Evolutionary conservation across 64 coral and sea anemone species (phyloP).

Genomic region (Hydrozoanthus tunicans): DNA sequence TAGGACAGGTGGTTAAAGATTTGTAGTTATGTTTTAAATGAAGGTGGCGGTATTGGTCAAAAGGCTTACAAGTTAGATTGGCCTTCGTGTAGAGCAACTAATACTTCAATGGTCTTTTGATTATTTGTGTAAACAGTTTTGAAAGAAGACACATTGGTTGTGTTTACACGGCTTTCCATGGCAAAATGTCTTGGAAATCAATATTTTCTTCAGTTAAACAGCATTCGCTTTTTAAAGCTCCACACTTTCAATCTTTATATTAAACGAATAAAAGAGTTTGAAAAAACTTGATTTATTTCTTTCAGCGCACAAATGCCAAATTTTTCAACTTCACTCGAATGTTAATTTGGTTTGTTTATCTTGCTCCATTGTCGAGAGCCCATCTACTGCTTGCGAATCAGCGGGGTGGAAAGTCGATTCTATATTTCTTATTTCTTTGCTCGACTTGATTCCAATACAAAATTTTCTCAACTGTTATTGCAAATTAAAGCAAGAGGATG

Average conservation of each 20-base stretch:
- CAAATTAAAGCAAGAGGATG: background rate
- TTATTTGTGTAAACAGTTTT: background rate
- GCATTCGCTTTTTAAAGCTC: background rate
- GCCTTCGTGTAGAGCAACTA: background rate
- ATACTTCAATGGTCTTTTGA: background rate
- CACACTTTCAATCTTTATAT: background rate
- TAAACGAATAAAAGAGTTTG: background rate
- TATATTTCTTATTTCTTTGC: background rate
- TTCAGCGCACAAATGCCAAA: too few species aligned
- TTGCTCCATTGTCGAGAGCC: background rate
- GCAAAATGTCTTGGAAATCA: background rate
- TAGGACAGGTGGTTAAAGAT: too few species aligned
- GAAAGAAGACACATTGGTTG: background rate
- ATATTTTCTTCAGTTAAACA: background rate
- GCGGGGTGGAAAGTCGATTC: background rate
- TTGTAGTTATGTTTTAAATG: too few species aligned
- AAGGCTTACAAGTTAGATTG: too few species aligned
- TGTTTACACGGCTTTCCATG: background rate
- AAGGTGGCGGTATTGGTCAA: too few species aligned
- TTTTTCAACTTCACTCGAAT: background rate
- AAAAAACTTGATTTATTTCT: background rate
- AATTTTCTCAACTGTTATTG: too few species aligned
- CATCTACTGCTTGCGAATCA: conserved; percentile 4
- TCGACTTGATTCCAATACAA: background rate
- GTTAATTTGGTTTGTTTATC: background rate